Percentiles rank a stretch among this genome's conserved stretches.
These are phyloP conservation scores for Thunnus albacares DNA, from an alignment of 2,797 vertebrate species.

Conservation along the genomic window DNA sequence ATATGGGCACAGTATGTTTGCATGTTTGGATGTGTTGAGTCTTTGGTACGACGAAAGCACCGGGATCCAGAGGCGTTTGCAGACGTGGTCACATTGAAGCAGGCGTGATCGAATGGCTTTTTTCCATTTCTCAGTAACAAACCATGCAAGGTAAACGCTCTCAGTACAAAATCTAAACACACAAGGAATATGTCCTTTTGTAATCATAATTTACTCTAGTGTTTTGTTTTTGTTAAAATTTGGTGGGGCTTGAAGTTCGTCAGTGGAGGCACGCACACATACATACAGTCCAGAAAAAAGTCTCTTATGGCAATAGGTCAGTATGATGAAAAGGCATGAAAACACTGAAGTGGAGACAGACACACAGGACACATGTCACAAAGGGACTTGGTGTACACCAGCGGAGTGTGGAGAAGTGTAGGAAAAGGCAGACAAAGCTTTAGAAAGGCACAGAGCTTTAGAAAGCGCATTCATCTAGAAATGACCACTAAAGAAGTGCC, in stretches of 20 bases:
- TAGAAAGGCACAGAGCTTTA: conserved; percentile 88
- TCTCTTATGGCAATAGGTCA: conserved; percentile 69
- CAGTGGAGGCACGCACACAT: conserved; percentile 25
- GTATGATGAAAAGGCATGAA: conserved; percentile 53
- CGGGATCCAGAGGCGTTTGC: conserved; percentile 65
- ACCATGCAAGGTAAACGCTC: conserved; percentile 49
- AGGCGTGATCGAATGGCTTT: conserved; percentile 58
- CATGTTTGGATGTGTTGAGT: conserved; percentile 66
- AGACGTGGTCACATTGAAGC: conserved; percentile 58
- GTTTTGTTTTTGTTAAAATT: conserved; percentile 13
- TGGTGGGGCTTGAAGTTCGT: conserved; percentile 22
- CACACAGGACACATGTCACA: conserved; percentile 32
- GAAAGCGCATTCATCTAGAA: conserved; percentile 75
- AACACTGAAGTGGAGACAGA: conserved; percentile 40
- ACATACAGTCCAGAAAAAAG: conserved; percentile 44
- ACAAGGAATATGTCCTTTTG: conserved; percentile 40
- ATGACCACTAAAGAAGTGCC: conserved; percentile 76
- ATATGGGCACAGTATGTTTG: conserved; percentile 36
- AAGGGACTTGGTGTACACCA: conserved; percentile 45
- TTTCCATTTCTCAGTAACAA: conserved; percentile 63
- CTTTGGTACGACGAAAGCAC: conserved; percentile 85
- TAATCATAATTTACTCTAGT: conserved; percentile 13
- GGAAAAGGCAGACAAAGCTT: conserved; percentile 79
- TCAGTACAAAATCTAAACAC: conserved; percentile 62
- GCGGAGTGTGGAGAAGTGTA: conserved; percentile 33